A percentile compares a stretch with the other conserved stretches of the same genome.
Conservation (phyloP, 2,797 vertebrate genomes). For the Micrastur ruficollis region DNA sequence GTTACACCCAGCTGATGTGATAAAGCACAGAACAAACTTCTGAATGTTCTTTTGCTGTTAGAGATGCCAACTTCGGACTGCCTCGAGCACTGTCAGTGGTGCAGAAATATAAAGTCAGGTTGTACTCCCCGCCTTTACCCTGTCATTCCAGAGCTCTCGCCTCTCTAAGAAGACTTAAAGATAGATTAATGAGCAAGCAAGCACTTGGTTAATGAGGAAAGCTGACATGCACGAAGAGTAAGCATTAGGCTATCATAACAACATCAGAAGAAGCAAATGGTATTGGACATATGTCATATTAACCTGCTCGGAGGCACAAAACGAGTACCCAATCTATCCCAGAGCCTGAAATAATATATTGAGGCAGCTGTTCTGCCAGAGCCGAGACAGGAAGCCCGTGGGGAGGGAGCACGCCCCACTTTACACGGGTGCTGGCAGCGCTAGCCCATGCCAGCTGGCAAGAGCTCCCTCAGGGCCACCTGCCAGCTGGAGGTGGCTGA, state of each 20-base stretch:
- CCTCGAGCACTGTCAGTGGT: fast-evolving
- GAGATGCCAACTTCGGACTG: not conserved
- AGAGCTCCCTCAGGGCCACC: not conserved
- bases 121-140: not conserved
- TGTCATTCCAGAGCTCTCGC: not conserved
- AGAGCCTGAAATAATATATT: not conserved
- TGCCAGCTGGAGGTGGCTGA: not conserved
- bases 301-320: not conserved
- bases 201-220: not conserved
- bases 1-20: not conserved
- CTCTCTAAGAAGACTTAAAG: not conserved
- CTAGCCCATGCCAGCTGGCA: not conserved
- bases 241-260: not conserved
- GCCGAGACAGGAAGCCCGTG: not conserved
- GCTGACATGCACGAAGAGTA: not conserved
- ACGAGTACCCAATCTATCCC: not conserved
- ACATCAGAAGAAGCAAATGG: not conserved
- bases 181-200: not conserved
- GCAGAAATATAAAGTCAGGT: not conserved
- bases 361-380: not conserved
- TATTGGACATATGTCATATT: not conserved
- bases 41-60: not conserved
- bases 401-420: not conserved
- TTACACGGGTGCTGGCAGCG: not conserved
- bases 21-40: not conserved